Percentiles rank a stretch among this genome's conserved stretches.
phyloP scores from a whole-genome alignment of 2,113 vertebrate species.

The Cheilinus undulatus region DNA sequence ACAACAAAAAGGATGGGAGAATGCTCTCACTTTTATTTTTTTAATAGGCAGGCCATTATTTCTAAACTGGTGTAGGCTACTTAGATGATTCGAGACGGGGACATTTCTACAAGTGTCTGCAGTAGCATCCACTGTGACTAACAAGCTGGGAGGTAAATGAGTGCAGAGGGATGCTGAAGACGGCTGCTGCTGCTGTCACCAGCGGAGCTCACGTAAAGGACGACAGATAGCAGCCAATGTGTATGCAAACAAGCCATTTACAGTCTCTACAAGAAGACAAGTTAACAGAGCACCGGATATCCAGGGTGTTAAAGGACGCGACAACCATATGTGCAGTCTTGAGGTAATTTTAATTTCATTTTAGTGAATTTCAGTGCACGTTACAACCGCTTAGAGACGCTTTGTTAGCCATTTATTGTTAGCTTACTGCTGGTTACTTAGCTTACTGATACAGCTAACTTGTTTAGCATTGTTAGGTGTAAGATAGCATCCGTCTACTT shows the following conservation, averaged over 20 bases:
- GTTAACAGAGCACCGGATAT: neutral
- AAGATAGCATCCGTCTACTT: neutral
- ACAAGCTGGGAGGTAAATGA: neutral
- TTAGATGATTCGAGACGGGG: neutral
- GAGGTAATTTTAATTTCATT: constrained; percentile 51
- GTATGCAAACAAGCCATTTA: neutral
- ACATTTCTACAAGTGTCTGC: neutral
- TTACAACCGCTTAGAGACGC: neutral
- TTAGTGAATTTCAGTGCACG: neutral
- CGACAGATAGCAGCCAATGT: constrained; percentile 15
- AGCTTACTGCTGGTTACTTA: constrained; percentile 42
- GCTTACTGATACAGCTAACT: constrained; percentile 17
- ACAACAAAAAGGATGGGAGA: constrained; percentile 1
- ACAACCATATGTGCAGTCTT: constrained; percentile 8
- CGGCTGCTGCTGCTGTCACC: constrained; percentile 13
- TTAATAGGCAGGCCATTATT: no score
- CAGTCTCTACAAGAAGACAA: neutral
- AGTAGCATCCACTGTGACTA: neutral
- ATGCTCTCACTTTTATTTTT: neutral
- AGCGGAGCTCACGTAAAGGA: constrained; percentile 1
- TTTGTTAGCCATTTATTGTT: constrained; percentile 15
- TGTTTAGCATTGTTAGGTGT: neutral
- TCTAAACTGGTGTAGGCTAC: neutral
- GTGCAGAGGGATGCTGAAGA: constrained; percentile 47
- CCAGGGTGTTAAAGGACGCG: constrained; percentile 24